These are phyloP conservation scores for Malacosoma neustria DNA, from an alignment of 2,888 invertebrate species.

Conservation along the genomic window DNA sequence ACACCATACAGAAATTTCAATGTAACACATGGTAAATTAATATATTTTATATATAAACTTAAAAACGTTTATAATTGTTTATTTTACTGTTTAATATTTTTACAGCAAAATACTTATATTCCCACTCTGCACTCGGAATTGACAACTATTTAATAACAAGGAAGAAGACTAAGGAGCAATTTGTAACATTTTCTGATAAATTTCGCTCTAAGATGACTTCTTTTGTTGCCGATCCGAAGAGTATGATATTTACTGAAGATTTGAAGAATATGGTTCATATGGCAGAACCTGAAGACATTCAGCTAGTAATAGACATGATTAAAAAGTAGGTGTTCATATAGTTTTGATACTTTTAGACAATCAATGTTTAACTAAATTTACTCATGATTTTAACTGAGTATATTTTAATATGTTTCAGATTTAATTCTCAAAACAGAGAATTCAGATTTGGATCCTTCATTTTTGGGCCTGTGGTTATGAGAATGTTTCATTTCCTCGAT, in stretches of 20 bases:
- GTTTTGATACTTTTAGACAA: too few species aligned
- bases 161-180: slow-evolving; percentile 73
- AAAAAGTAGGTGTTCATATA: slow-evolving; percentile 70
- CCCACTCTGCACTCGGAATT: slow-evolving; percentile 76
- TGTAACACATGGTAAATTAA: slow-evolving; percentile 25
- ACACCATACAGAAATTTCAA: slow-evolving; percentile 25
- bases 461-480: slow-evolving; percentile 90
- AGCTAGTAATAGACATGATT: slow-evolving; percentile 80
- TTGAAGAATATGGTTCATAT: slow-evolving; percentile 87
- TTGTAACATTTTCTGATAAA: slow-evolving; percentile 76
- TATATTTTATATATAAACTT: too few species aligned
- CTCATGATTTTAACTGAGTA: background rate
- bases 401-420: slow-evolving; percentile 63
- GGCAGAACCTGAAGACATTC: slow-evolving; percentile 77
- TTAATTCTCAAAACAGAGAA: slow-evolving; percentile 80
- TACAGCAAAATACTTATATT: slow-evolving; percentile 65
- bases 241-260: slow-evolving; percentile 89
- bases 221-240: slow-evolving; percentile 70
- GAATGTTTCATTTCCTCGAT: slow-evolving; percentile 82
- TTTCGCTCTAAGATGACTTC: slow-evolving; percentile 83
- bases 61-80: background rate
- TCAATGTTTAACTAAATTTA: too few species aligned
- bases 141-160: slow-evolving; percentile 73
- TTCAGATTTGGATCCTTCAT: slow-evolving; percentile 85
- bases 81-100: slow-evolving; percentile 7